These are phyloP conservation scores for Atrichornis clamosus DNA, from an alignment of 2,113 vertebrate species.

Conservation along the genomic window DNA sequence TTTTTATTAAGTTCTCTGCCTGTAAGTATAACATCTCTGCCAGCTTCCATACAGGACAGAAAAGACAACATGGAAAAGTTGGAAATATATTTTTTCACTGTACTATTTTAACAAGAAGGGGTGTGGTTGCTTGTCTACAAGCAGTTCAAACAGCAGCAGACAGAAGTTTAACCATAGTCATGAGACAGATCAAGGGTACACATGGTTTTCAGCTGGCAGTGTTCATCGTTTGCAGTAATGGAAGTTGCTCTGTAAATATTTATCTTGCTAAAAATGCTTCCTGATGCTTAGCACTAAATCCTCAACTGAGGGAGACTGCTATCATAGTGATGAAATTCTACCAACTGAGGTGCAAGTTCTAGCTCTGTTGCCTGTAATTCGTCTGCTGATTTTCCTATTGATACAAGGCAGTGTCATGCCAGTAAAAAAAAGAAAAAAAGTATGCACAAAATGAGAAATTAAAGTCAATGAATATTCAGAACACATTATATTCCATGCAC, in stretches of 20 bases:
- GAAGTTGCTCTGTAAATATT: slow-evolving; percentile 2
- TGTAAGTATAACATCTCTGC: slow-evolving; percentile 12
- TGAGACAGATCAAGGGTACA: background rate
- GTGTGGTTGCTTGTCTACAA: background rate
- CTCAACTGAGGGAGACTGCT: background rate
- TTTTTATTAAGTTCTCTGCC: slow-evolving; percentile 37
- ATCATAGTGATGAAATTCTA: background rate
- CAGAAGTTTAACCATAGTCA: background rate
- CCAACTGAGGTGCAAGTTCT: background rate
- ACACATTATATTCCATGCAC: background rate
- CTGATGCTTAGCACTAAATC: background rate
- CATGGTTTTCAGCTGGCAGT: background rate
- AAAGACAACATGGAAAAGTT: slow-evolving; percentile 13
- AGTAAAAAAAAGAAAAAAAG: background rate
- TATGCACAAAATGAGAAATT: background rate
- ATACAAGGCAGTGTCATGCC: background rate
- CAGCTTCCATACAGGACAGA: slow-evolving; percentile 29
- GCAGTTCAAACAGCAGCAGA: background rate
- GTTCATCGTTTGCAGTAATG: background rate
- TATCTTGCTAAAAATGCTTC: background rate
- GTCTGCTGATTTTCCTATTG: background rate
- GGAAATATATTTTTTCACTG: background rate
- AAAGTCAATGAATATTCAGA: background rate
- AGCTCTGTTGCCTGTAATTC: background rate
- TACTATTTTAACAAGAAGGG: background rate